These are phyloP conservation scores for Neosilurus mollespiculum DNA, from an alignment of 2,797 vertebrate genomes.

Conservation along the genomic window DNA sequence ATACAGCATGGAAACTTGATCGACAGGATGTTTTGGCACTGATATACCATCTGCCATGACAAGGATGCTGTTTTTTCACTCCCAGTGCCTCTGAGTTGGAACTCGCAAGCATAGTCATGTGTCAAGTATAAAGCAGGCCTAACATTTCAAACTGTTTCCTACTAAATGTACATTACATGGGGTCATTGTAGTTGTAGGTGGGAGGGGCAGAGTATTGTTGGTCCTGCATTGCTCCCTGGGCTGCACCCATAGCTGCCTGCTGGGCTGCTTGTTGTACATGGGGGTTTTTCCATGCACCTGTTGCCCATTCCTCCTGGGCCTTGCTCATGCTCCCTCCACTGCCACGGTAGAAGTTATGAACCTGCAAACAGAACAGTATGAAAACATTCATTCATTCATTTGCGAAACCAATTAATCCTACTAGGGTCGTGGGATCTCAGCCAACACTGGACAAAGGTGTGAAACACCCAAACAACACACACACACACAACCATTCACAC, in stretches of 20 bases:
- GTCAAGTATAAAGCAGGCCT: constrained; percentile 35
- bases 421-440: too few relatives aligned
- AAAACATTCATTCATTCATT: neutral
- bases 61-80: neutral
- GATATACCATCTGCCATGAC: neutral
- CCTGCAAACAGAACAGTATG: constrained; percentile 67
- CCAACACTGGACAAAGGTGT: too few relatives aligned
- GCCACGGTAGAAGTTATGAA: constrained; percentile 95
- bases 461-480: too few relatives aligned
- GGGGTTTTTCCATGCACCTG: constrained; percentile 96
- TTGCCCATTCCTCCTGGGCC: constrained; percentile 97
- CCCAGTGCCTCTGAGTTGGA: neutral
- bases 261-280: constrained; percentile 93
- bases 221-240: constrained; percentile 82
- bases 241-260: constrained; percentile 88
- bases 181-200: constrained; percentile 94
- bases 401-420: too few relatives aligned
- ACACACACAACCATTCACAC: too few relatives aligned
- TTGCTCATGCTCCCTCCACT: constrained; percentile 94
- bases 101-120: constrained; percentile 18
- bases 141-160: constrained; percentile 42
- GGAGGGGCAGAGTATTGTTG: constrained; percentile 90
- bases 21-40: neutral
- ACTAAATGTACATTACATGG: constrained; percentile 81
- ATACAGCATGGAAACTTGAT: constrained; percentile 12